These are phyloP conservation scores for Cranoglanis bouderius DNA, from an alignment of 2,113 vertebrate genomes.

Conservation along the genomic window DNA sequence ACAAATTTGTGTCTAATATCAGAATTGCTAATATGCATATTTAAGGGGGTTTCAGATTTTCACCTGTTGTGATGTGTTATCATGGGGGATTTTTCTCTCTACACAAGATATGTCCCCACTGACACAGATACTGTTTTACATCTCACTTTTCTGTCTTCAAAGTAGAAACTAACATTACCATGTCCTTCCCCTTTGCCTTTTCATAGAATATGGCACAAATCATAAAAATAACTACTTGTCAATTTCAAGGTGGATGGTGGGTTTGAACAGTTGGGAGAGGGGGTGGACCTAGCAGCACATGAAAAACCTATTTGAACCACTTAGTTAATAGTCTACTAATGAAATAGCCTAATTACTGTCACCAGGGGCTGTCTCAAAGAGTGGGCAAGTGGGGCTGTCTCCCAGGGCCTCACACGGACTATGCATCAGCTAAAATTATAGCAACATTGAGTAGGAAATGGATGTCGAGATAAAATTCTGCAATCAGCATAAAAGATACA, in stretches of 20 bases:
- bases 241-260: slow-evolving; percentile 23
- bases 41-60: slow-evolving; percentile 34
- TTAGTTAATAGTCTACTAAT: slow-evolving; percentile 25
- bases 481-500: neutral
- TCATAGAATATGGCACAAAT: slow-evolving; percentile 26
- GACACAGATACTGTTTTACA: slow-evolving; percentile 6
- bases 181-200: slow-evolving; percentile 16
- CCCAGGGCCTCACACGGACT: neutral
- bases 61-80: slow-evolving; percentile 67
- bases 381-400: slow-evolving; percentile 13
- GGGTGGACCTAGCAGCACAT: slow-evolving; percentile 19
- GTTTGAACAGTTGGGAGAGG: slow-evolving; percentile 15
- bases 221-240: slow-evolving; percentile 31
- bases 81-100: slow-evolving; percentile 67
- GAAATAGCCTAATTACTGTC: slow-evolving; percentile 28
- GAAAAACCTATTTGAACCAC: slow-evolving; percentile 21
- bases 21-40: slow-evolving; percentile 1
- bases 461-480: neutral
- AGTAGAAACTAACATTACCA: neutral
- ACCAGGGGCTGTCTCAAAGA: slow-evolving; percentile 19
- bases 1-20: neutral
- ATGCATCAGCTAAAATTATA: slow-evolving; percentile 24
- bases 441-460: neutral
- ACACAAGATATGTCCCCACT: slow-evolving; percentile 57
- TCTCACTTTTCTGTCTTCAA: neutral